Evolutionary conservation across 1,140 invertebrate genomes (phyloP).

Genomic region (Helicoverpa armigera): DNA sequence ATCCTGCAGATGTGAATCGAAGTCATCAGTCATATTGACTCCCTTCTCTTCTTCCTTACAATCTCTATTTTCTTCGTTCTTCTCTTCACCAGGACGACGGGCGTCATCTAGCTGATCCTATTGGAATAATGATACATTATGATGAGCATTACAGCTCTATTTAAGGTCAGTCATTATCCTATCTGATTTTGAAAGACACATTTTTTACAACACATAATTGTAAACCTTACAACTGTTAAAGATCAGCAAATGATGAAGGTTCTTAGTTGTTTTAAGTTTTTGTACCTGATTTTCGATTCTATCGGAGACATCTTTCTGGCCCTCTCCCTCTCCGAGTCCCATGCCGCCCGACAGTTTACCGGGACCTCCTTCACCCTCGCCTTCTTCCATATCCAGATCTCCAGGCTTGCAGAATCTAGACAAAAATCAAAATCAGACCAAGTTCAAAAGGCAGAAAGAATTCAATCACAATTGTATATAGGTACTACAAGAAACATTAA

Average conservation of each 20-base stretch:
- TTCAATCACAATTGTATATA: too few relatives aligned
- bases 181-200: too few relatives aligned
- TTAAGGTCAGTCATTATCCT: too few relatives aligned
- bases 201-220: too few relatives aligned
- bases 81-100: constrained; percentile 91
- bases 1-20: constrained; percentile 91
- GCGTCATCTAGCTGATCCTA: constrained; percentile 98
- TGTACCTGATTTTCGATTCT: constrained; percentile 91
- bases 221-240: too few relatives aligned
- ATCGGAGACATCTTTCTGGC: constrained; percentile 98
- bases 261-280: too few relatives aligned
- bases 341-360: constrained; percentile 89
- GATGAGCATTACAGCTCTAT: too few relatives aligned
- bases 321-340: constrained; percentile 97
- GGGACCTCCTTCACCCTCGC: constrained; percentile 88
- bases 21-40: constrained; percentile 97
- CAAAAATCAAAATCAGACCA: constrained; percentile 18
- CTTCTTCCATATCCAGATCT: constrained; percentile 91
- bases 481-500: background rate
- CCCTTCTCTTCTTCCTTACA: constrained; percentile 97
- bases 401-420: constrained; percentile 97
- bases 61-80: constrained; percentile 92
- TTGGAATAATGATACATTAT: background rate
- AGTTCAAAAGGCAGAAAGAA: too few relatives aligned
- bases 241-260: too few relatives aligned